These are phyloP conservation scores for Aphelenchoides besseyi DNA, from an alignment of 1,140 invertebrate species.

Conservation along the genomic window DNA sequence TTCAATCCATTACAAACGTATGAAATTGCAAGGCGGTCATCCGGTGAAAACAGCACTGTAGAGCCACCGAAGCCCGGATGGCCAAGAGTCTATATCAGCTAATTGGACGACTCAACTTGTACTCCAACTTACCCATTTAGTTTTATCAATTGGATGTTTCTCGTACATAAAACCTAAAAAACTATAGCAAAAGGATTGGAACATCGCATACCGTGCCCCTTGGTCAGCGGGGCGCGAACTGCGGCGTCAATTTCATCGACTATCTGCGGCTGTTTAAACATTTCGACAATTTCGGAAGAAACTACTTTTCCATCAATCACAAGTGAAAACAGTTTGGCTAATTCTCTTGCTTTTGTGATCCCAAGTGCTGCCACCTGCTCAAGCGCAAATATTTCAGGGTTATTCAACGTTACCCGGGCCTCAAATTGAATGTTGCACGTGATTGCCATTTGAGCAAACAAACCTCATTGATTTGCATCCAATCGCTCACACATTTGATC, in stretches of 20 bases:
- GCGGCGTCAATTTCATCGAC: constrained; percentile 39
- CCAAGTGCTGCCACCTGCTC: constrained; percentile 57
- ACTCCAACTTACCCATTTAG: too few species aligned
- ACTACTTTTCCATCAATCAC: constrained; percentile 51
- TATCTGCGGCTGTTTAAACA: constrained; percentile 43
- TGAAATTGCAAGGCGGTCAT: constrained; percentile 52
- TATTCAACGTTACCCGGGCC: constrained; percentile 50
- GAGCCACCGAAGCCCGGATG: constrained; percentile 38
- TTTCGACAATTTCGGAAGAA: constrained; percentile 40
- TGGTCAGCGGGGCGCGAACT: constrained; percentile 45
- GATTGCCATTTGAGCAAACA: too few species aligned
- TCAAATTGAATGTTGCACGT: constrained; percentile 23
- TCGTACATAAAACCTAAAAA: constrained; percentile 59
- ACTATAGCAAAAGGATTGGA: too few species aligned
- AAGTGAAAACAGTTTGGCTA: constrained; percentile 49
- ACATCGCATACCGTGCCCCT: constrained; percentile 58
- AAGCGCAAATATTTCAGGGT: constrained; percentile 47
- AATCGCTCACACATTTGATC: background rate
- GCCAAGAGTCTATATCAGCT: too few species aligned
- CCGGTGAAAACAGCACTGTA: constrained; percentile 54
- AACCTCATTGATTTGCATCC: background rate
- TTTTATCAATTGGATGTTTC: constrained; percentile 44
- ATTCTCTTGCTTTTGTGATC: constrained; percentile 51
- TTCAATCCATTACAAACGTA: constrained; percentile 57
- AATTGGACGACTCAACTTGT: too few species aligned